Conservation (phyloP, 2,113 vertebrate genomes). For the Mirounga angustirostris region DNA sequence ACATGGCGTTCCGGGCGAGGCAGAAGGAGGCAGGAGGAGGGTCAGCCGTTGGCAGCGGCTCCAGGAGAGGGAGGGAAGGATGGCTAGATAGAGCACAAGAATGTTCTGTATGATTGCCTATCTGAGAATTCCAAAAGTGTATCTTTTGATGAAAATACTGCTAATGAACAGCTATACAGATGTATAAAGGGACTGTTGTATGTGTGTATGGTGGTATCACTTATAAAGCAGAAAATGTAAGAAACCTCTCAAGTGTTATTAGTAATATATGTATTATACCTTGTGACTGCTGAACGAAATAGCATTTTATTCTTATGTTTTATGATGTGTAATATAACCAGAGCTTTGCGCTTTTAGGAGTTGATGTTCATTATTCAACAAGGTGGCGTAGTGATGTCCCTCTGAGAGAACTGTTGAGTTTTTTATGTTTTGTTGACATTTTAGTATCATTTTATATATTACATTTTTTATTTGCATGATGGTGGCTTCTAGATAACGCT, state of each 20-base stretch:
- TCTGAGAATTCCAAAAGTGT: background rate
- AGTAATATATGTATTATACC: background rate
- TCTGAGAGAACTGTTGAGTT: background rate
- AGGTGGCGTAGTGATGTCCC: background rate
- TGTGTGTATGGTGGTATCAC: too few relatives aligned
- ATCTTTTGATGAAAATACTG: background rate
- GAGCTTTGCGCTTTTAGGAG: background rate
- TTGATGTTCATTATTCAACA: background rate
- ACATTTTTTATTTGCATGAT: background rate
- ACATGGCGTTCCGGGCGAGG: rapidly evolving
- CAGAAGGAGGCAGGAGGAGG: too few relatives aligned
- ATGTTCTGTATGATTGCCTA: rapidly evolving
- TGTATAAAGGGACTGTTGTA: rapidly evolving
- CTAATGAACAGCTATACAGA: background rate
- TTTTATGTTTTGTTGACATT: background rate
- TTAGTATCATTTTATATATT: background rate
- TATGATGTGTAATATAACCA: background rate
- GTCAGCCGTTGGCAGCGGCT: background rate
- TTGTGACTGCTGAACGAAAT: background rate
- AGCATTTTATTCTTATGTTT: background rate
- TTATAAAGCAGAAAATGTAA: background rate
- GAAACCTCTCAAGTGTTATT: background rate
- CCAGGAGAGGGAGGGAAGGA: background rate
- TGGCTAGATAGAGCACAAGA: rapidly evolving
- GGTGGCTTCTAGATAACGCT: background rate